Base-by-base conservation (phyloP, 2,113 vertebrate species). In the Solea senegalensis region DNA sequence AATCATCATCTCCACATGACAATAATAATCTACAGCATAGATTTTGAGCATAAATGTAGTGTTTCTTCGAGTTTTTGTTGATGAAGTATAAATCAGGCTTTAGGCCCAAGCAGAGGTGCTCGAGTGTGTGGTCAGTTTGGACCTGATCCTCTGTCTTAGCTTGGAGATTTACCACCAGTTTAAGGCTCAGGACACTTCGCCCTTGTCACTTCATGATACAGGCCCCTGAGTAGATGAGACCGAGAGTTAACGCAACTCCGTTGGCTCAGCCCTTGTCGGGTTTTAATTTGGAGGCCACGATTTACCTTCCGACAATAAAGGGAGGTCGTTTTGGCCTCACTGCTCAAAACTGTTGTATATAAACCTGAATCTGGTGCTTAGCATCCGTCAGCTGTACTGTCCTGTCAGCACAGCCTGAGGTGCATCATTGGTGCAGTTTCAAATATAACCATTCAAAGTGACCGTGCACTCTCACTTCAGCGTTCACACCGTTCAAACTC, bases 351-450 rank as follows among this genome's bases (percentile, higher is more conserved):
- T 16, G 27, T 57, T 72, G 62, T 70, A 66, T 7, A 73, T 58
- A 72, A 48, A 69, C 55, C 68, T 41, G 60, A 41, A 66, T 78
- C 64, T 69, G 84, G 78, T 86, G 84, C 82, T 81, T 34, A 4
- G 48, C 28, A 56, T 60, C 74, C 53, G 3, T 55, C 56, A 74
- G 76, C 66, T 70, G 69, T 63, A 3, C 59, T 52, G 62, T 54
- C 21, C 61, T 57, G 45, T 26, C 49, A 66, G 65, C 48, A 8
- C 67, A 64, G 60, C 51, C 65, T 44, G 54, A 72, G 51, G 50
- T 58, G 69, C 41, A 10, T 59, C 54, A 28, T 57, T 15, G 69
- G 74, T 81, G 75, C 69, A 43, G 58, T 79, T 56, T 65, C 16
- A 40, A 9, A 15, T 28, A 0, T 6, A 41, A 12, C 9, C 58